phyloP scores from a whole-genome alignment of 2,113 vertebrate genomes.

The Mus musculus region DNA sequence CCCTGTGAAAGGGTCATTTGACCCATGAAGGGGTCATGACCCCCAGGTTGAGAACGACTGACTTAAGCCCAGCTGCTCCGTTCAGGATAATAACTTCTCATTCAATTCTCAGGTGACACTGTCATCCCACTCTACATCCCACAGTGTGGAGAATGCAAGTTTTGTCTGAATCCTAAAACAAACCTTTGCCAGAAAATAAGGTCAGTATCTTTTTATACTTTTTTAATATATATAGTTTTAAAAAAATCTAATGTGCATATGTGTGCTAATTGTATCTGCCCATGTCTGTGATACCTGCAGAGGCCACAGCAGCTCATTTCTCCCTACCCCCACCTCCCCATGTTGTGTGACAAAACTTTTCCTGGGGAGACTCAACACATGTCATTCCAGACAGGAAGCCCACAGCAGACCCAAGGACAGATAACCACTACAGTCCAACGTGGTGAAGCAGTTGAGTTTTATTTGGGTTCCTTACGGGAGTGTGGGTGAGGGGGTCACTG shows the following conservation, averaged over 20 bases:
- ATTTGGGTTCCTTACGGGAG: neutral
- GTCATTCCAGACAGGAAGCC: neutral
- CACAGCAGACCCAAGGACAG: neutral
- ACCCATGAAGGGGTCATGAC: neutral
- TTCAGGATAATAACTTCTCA: neutral
- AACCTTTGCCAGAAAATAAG: slow-evolving; percentile 92
- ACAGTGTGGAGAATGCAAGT: slow-evolving; percentile 91
- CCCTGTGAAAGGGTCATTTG: neutral
- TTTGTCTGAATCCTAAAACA: slow-evolving; percentile 90
- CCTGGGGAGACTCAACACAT: neutral
- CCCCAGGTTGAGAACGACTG: neutral
- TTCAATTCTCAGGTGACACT: slow-evolving; percentile 86
- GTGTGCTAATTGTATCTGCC: neutral
- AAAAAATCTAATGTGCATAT: neutral
- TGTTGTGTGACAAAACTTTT: neutral
- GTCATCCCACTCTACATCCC: slow-evolving; percentile 91
- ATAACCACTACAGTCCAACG: neutral
- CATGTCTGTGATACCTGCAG: neutral
- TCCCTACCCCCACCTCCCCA: too few relatives aligned
- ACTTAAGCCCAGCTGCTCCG: neutral
- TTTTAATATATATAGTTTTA: neutral
- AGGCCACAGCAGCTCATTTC: neutral
- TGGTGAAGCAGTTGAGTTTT: neutral
- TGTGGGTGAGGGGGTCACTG: neutral
- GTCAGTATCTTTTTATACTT: slow-evolving; percentile 77